Evolutionary conservation across 64 coral and sea anemone species (phyloP), one percentile per base, ranked within the genome.

Genomic region (Anthopleura sola): DNA sequence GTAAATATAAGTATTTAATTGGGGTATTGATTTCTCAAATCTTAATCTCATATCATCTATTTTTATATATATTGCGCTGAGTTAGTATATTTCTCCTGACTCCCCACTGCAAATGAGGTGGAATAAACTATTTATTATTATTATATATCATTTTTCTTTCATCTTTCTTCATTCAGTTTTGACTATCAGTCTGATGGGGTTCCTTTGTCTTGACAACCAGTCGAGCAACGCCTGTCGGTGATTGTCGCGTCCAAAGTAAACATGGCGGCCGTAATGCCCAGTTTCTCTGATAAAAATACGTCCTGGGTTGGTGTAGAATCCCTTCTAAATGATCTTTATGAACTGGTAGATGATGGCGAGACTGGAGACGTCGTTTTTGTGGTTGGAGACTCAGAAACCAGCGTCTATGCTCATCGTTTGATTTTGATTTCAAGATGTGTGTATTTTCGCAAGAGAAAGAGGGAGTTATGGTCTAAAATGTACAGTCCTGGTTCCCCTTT

Each of bases 361-460:
- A 86, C 94, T 49, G 90, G 87, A 40, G 94, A 96, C 86, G 87
- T 96, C 28, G 54, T 92, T 21, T 96, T 96, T 29, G 60, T 96
- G 29, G 79, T 96, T 64, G 94, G 90, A 18, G 83, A 90, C 34
- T 87, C 89, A 36, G 87, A 91, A 75, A 50, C 81, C 5, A 28
- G 85, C 20, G 68, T 96, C 47, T 92, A 84, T 83, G 94, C 90
- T 34, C 94, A 96, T 40, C 92, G 84, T 82, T 50, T 96, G 32
- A 90, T 96, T 49, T 49, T 96, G 19, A 53, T 96, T 23, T 46
- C 90, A 15, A 83, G 94, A 20, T 97, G 94, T 80, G 86, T 79
- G 11, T 64, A 90, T 21, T 97, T 97, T 82, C 78, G 90, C 17
- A 92, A 87, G 40, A 85, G 90, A 40, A 86, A 89, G 29, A 88